Conservation (phyloP, 2,113 vertebrate species). For the Pterocles orientalis region DNA sequence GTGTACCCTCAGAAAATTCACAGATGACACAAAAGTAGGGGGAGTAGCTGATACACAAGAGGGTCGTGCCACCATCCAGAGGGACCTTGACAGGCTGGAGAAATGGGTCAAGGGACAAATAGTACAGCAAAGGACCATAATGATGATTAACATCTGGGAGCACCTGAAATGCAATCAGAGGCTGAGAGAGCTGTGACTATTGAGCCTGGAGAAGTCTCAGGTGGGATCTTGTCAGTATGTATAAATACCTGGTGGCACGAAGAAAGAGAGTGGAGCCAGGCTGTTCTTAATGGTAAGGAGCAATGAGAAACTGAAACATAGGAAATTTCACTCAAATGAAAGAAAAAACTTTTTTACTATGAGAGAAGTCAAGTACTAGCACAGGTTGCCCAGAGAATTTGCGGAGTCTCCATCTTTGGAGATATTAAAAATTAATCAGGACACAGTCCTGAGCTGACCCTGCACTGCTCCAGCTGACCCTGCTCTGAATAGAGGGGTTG, state of each 20-base stretch:
- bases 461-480: neutral
- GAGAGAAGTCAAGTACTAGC: neutral
- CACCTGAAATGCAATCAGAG: neutral
- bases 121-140: neutral
- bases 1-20: neutral
- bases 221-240: neutral
- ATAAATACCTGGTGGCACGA: neutral
- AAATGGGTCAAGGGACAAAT: neutral
- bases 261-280: neutral
- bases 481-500: neutral
- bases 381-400: neutral
- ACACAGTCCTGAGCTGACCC: neutral
- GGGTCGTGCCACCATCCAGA: neutral
- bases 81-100: neutral
- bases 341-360: neutral
- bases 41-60: neutral
- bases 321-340: neutral
- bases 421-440: neutral
- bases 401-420: neutral
- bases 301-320: neutral
- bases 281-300: neutral
- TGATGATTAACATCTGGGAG: neutral
- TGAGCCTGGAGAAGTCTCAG: neutral
- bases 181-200: neutral
- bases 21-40: neutral